A percentile compares a stretch with the other conserved stretches of the same genome.
phyloP scores from a whole-genome alignment of 2,113 vertebrate species.

The Sylvicapra grimmia region DNA sequence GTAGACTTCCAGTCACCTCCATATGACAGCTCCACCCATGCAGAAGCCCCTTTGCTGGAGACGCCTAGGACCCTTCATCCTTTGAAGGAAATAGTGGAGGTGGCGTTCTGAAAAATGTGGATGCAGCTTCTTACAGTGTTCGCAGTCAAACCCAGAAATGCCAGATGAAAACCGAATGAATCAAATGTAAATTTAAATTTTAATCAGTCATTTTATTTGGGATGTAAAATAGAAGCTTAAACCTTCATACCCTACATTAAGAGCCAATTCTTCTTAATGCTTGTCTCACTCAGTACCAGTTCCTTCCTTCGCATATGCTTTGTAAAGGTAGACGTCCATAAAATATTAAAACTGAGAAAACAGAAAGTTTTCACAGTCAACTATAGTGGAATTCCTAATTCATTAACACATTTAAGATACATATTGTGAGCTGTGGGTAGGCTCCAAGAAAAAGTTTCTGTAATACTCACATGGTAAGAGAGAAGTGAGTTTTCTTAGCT shows the following conservation, averaged over 20 bases:
- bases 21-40: background rate
- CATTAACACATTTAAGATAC: background rate
- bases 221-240: slow-evolving; percentile 31
- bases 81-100: background rate
- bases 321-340: background rate
- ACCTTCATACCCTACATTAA: background rate
- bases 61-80: background rate
- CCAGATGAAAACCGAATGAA: background rate
- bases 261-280: background rate
- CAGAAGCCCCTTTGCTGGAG: background rate
- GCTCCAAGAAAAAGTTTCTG: background rate
- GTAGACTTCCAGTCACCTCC: background rate
- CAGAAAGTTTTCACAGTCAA: background rate
- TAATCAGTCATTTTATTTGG: background rate
- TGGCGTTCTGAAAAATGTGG: background rate
- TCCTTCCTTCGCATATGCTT: background rate
- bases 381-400: background rate
- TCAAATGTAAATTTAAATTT: background rate
- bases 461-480: background rate
- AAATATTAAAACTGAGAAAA: background rate
- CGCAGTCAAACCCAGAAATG: background rate
- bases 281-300: background rate
- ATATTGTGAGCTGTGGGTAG: background rate
- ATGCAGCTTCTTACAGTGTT: background rate
- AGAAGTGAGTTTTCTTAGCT: background rate